A percentile compares a stretch with the other conserved stretches of the same genome.
phyloP scores from a whole-genome alignment of 2,113 vertebrate species.

The Lepus americanus region DNA sequence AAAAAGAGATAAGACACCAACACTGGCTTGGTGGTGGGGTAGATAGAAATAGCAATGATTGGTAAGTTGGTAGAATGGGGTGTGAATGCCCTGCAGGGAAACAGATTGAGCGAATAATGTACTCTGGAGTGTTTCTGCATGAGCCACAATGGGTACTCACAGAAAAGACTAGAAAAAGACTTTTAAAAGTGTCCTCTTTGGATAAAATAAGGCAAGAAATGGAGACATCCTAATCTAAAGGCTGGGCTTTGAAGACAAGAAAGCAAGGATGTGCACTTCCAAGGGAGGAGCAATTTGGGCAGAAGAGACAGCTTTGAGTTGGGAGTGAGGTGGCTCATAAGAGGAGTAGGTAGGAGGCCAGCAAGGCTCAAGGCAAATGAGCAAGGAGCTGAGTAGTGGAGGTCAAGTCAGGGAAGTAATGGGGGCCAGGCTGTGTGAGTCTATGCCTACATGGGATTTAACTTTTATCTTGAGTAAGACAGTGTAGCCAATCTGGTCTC shows the following conservation, averaged over 20 bases:
- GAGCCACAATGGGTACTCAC: neutral
- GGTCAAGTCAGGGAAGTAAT: neutral
- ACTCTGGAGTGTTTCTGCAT: neutral
- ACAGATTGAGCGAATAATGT: neutral
- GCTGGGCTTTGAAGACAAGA: neutral
- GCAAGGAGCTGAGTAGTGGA: neutral
- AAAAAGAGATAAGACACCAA: neutral
- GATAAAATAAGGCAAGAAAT: neutral
- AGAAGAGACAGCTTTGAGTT: neutral
- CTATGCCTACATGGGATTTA: neutral
- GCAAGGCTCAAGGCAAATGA: neutral
- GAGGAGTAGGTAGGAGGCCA: neutral
- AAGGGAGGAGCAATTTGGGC: neutral
- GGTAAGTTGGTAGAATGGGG: neutral
- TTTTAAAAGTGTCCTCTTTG: neutral
- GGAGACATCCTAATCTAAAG: neutral
- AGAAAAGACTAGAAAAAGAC: neutral
- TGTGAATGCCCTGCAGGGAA: neutral
- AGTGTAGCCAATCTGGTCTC: neutral
- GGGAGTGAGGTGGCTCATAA: neutral
- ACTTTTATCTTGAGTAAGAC: neutral
- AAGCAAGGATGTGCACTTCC: neutral
- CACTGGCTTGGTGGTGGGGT: neutral
- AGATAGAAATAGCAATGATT: accelerated
- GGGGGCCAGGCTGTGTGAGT: neutral